Percentiles rank a stretch among this genome's conserved stretches.
Conservation (phyloP, 2,797 vertebrate species). For the Cuculus canorus region DNA sequence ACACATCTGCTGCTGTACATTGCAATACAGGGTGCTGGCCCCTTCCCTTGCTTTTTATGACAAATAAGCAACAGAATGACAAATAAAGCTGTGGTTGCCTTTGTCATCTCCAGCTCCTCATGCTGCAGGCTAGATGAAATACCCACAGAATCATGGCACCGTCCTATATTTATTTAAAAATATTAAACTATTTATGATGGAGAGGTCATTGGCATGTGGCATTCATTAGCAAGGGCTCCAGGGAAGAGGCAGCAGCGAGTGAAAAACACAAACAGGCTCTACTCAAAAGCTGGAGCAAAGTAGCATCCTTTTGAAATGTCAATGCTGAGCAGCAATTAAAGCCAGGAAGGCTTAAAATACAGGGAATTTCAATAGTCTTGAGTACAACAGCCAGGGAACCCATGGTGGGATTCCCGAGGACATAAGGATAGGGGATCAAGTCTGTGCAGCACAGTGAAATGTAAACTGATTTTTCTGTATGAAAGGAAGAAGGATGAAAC, state of each 20-base stretch:
- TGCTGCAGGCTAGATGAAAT: slow-evolving; percentile 44
- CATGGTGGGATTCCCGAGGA: not conserved
- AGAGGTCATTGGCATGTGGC: slow-evolving; percentile 40
- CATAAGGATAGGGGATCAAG: not conserved
- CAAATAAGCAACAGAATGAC: slow-evolving; percentile 18
- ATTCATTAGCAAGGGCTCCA: slow-evolving; percentile 44
- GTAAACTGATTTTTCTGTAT: not conserved
- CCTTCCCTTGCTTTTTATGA: slow-evolving; percentile 10
- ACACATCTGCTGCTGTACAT: slow-evolving; percentile 27
- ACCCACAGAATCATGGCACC: slow-evolving; percentile 28
- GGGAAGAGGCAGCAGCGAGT: slow-evolving; percentile 5
- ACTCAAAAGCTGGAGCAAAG: not conserved
- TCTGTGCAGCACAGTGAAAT: not conserved
- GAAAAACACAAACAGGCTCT: not conserved
- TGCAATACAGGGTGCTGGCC: not conserved
- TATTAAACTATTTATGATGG: slow-evolving; percentile 57
- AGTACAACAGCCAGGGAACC: not conserved
- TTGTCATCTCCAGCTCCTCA: slow-evolving; percentile 4
- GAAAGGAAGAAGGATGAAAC: not conserved
- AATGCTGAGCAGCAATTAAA: slow-evolving; percentile 15
- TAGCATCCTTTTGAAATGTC: slow-evolving; percentile 37
- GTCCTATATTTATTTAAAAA: slow-evolving; percentile 56
- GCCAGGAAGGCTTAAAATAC: not conserved
- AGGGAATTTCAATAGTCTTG: not conserved
- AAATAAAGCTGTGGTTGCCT: not conserved